Conservation (phyloP, 35 echinoderm and acorn worm genomes). For the Lytechinus variegatus region DNA sequence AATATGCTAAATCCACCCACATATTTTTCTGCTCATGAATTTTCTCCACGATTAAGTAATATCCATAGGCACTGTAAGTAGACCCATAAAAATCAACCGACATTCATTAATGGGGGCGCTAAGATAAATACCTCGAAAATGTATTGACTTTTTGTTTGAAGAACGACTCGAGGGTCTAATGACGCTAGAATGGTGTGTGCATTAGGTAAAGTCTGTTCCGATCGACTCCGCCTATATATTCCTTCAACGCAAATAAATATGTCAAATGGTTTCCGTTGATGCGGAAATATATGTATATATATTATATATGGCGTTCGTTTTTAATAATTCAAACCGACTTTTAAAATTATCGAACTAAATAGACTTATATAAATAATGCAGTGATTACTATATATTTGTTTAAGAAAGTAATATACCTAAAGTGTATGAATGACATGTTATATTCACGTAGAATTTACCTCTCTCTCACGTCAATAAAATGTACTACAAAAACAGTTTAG, state of each 20-base stretch:
- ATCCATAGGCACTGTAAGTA: not conserved
- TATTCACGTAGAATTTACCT: too few relatives aligned
- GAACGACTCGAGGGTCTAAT: not conserved
- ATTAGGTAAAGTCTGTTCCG: not conserved
- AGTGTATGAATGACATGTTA: too few relatives aligned
- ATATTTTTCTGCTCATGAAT: not conserved
- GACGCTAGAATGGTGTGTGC: not conserved
- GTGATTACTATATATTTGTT: too few relatives aligned
- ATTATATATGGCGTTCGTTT: too few relatives aligned
- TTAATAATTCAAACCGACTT: too few relatives aligned
- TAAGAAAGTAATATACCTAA: too few relatives aligned
- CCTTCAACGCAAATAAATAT: not conserved
- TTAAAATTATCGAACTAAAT: too few relatives aligned
- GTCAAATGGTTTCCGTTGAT: not conserved
- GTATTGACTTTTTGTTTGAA: constrained; percentile 14
- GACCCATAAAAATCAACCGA: not conserved
- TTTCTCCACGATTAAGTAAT: not conserved
- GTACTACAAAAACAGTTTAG: too few relatives aligned
- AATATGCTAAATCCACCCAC: not conserved
- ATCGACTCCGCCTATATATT: not conserved
- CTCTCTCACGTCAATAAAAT: too few relatives aligned
- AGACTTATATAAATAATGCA: too few relatives aligned
- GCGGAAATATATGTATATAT: not conserved
- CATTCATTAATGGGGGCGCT: not conserved
- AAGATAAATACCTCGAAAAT: not conserved